Evolutionary conservation across 2,888 invertebrate species (phyloP).

Genomic region (Noctua fimbriata): DNA sequence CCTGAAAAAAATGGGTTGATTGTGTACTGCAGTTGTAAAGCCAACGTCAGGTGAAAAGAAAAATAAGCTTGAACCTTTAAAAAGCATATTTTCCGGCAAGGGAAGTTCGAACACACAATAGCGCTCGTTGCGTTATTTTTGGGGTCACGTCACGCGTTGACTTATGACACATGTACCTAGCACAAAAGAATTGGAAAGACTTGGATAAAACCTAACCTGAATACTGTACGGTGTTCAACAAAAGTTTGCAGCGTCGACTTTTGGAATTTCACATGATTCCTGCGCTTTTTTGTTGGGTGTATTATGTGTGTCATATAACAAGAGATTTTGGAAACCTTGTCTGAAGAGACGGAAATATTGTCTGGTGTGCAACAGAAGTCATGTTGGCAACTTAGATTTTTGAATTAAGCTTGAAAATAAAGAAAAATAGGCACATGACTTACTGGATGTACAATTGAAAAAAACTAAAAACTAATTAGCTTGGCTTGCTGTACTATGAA

Average conservation of each 20-base stretch:
- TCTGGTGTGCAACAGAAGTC: background rate
- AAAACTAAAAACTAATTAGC: too few species aligned
- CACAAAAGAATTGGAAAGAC: slow-evolving; percentile 48
- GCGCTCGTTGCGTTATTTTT: slow-evolving; percentile 60
- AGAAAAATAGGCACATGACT: background rate
- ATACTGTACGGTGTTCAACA: slow-evolving; percentile 23
- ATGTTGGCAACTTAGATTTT: background rate
- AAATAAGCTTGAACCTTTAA: slow-evolving; percentile 52
- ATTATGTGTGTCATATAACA: background rate
- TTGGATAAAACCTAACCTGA: slow-evolving; percentile 39
- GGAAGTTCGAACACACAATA: slow-evolving; percentile 55
- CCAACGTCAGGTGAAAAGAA: slow-evolving; percentile 46
- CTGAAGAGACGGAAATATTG: background rate
- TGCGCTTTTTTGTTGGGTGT: background rate
- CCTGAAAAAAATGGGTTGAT: slow-evolving; percentile 28
- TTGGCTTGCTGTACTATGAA: too few species aligned
- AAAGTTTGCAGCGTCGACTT: slow-evolving; percentile 30
- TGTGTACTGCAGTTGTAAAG: slow-evolving; percentile 29
- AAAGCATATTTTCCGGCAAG: slow-evolving; percentile 52
- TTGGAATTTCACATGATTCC: slow-evolving; percentile 26
- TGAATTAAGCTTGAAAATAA: background rate
- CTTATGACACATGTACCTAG: slow-evolving; percentile 45
- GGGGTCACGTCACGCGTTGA: slow-evolving; percentile 49
- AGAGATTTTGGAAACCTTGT: background rate
- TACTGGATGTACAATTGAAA: too few species aligned